Percentiles rank a stretch among this genome's conserved stretches.
These are phyloP conservation scores for Protula sp. DNA, from an alignment of 2,888 invertebrate species.

Conservation along the genomic window DNA sequence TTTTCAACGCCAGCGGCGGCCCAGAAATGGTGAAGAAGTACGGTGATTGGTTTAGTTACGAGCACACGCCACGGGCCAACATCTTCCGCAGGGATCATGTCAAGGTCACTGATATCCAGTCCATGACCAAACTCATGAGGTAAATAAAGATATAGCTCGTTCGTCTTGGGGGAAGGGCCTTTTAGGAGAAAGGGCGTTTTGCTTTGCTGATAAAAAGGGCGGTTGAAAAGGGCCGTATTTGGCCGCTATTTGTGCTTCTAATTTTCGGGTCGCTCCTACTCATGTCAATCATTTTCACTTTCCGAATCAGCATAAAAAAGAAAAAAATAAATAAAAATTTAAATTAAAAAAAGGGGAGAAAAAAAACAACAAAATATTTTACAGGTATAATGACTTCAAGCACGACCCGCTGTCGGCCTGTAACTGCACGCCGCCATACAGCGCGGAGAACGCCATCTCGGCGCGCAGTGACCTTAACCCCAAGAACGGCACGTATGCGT, in stretches of 20 bases:
- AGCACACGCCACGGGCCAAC: constrained; percentile 62
- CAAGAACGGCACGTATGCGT: constrained; percentile 66
- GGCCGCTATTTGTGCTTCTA: too few species aligned
- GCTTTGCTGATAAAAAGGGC: too few species aligned
- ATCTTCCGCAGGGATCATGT: constrained; percentile 63
- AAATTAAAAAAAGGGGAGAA: too few species aligned
- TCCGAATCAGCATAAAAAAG: too few species aligned
- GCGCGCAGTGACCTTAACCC: constrained; percentile 69
- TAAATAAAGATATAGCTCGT: too few species aligned
- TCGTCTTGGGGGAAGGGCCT: too few species aligned
- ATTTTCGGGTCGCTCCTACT: too few species aligned
- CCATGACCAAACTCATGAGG: constrained; percentile 61
- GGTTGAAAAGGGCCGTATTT: too few species aligned
- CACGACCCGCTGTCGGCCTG: constrained; percentile 66
- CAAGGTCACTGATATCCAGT: constrained; percentile 59
- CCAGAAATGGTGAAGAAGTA: constrained; percentile 58
- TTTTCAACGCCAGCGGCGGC: constrained; percentile 64
- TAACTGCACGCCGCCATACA: constrained; percentile 67
- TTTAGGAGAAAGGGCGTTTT: too few species aligned
- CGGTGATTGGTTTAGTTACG: constrained; percentile 64
- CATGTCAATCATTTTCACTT: too few species aligned
- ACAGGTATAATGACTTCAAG: constrained; percentile 66
- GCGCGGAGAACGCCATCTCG: constrained; percentile 68
- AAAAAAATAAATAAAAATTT: too few species aligned
- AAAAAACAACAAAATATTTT: too few species aligned